Evolutionary conservation across 1,140 invertebrate species (phyloP).

Genomic region (Ylistrum balloti): DNA sequence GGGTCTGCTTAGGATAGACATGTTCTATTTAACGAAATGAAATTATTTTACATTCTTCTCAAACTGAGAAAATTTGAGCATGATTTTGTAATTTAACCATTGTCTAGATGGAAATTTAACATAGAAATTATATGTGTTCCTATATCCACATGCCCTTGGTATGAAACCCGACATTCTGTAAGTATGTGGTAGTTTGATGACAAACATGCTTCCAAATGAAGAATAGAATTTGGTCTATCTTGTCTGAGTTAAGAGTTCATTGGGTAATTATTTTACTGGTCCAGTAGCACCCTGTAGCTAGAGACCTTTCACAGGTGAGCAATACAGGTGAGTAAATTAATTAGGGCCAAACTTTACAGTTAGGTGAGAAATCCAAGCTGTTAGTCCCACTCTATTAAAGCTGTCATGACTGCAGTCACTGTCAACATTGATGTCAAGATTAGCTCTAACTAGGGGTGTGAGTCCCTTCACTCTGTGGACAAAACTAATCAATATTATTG

Average conservation of each 20-base stretch:
- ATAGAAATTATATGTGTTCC: too few relatives aligned
- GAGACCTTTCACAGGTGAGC: neutral
- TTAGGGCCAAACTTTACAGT: constrained; percentile 10
- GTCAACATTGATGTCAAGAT: neutral
- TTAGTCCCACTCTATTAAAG: constrained; percentile 1
- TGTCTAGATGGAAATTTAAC: too few relatives aligned
- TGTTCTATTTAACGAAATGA: too few relatives aligned
- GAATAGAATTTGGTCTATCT: neutral
- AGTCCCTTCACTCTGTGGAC: neutral
- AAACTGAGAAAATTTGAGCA: too few relatives aligned
- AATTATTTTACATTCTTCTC: too few relatives aligned
- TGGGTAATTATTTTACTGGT: neutral
- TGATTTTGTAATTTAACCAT: too few relatives aligned
- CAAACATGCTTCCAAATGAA: neutral
- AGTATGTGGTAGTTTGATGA: neutral
- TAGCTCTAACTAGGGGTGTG: constrained; percentile 3
- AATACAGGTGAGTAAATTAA: neutral
- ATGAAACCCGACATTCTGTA: neutral
- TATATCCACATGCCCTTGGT: neutral
- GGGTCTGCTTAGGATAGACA: neutral
- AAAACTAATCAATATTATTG: neutral
- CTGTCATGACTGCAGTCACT: constrained; percentile 4
- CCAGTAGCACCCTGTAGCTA: neutral
- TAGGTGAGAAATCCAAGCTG: neutral
- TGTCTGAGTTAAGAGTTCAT: neutral